Evolutionary conservation across 2,888 invertebrate genomes (phyloP).

Genomic region (Drosophila robusta): DNA sequence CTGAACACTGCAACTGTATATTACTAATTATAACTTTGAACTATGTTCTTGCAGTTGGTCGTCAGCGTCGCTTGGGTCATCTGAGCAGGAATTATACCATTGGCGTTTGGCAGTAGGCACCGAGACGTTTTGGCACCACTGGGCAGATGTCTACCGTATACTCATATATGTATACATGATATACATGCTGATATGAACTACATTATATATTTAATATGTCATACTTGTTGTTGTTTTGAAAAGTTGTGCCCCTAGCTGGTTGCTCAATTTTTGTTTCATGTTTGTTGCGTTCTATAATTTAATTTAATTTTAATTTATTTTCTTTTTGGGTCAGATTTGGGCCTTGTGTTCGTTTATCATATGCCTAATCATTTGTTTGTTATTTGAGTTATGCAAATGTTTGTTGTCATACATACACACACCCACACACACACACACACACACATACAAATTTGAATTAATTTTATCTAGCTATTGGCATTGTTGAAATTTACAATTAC

Average conservation of each 20-base stretch:
- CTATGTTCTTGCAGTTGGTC: constrained; percentile 84
- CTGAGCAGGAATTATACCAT: constrained; percentile 93
- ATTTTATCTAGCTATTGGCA: constrained; percentile 37
- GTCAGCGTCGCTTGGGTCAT: constrained; percentile 92
- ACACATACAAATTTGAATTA: constrained; percentile 24
- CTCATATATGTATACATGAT: constrained; percentile 37
- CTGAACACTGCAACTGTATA: neutral
- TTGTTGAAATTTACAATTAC: constrained; percentile 23
- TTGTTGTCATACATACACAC: constrained; percentile 58
- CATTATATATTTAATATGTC: constrained; percentile 13
- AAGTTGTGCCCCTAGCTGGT: constrained; percentile 26
- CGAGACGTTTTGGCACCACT: constrained; percentile 29
- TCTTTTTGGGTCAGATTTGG: constrained; percentile 28
- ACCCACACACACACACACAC: constrained; percentile 24
- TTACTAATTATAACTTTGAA: constrained; percentile 30
- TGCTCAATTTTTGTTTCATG: constrained; percentile 56
- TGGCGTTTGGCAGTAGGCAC: constrained; percentile 85
- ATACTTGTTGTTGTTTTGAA: constrained; percentile 43
- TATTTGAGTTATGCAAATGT: constrained; percentile 68
- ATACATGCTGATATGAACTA: constrained; percentile 32
- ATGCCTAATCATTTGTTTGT: constrained; percentile 68
- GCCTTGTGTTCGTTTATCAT: constrained; percentile 63
- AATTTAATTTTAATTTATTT: constrained; percentile 26
- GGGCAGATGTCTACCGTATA: constrained; percentile 27
- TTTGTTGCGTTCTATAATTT: constrained; percentile 69